These are phyloP conservation scores for Calidris pygmaea DNA, from an alignment of 2,113 vertebrate species.

Conservation along the genomic window DNA sequence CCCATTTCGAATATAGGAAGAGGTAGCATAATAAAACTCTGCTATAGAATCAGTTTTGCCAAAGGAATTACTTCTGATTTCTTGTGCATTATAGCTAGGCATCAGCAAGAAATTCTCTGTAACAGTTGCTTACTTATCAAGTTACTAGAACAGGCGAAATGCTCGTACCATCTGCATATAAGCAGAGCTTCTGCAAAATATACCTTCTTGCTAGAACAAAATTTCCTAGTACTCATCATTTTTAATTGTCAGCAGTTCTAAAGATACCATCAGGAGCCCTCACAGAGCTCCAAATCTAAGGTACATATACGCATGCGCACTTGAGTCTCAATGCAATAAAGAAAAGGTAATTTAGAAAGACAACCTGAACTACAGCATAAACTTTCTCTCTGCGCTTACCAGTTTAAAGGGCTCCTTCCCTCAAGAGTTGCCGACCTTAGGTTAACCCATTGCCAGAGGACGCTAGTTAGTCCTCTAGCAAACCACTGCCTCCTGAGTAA, in stretches of 20 bases:
- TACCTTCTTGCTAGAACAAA: slow-evolving; percentile 25
- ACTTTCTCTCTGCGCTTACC: background rate
- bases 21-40: background rate
- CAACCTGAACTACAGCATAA: background rate
- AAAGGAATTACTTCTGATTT: slow-evolving; percentile 8
- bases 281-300: background rate
- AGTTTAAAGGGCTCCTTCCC: slow-evolving; percentile 6
- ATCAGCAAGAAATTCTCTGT: slow-evolving; percentile 51
- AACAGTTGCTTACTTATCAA: slow-evolving; percentile 62
- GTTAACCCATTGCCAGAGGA: slow-evolving; percentile 23
- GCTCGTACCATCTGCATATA: slow-evolving; percentile 43
- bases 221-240: slow-evolving; percentile 49
- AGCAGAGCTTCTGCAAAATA: slow-evolving; percentile 32
- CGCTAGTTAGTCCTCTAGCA: slow-evolving; percentile 7
- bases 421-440: background rate
- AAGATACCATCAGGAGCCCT: slow-evolving; percentile 42
- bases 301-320: background rate
- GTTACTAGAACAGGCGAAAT: slow-evolving; percentile 18
- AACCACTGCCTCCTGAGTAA: slow-evolving; percentile 3
- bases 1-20: background rate
- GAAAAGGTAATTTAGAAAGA: slow-evolving; percentile 23
- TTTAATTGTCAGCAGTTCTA: slow-evolving; percentile 60
- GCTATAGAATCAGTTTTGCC: background rate
- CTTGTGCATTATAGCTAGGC: slow-evolving; percentile 1
- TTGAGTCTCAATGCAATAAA: background rate